Conservation (phyloP, 2,888 invertebrate species). For the Allacma fusca region DNA sequence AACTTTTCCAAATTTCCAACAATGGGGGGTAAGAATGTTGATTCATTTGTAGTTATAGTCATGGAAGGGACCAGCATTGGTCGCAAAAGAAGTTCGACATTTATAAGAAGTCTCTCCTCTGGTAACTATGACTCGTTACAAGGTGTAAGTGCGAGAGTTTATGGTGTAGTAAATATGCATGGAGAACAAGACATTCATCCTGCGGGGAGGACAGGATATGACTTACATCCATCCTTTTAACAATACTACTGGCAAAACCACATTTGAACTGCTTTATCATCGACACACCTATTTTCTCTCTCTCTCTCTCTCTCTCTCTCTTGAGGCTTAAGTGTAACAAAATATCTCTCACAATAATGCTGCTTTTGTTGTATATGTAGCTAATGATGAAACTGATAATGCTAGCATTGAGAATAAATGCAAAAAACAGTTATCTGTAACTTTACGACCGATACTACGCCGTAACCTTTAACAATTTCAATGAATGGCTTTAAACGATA, state of each 20-base stretch:
- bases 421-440: constrained; percentile 33
- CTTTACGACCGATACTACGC: constrained; percentile 16
- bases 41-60: neutral
- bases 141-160: neutral
- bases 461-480: constrained; percentile 36
- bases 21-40: too few relatives aligned
- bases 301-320: neutral
- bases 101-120: neutral
- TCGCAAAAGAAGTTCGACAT: too few relatives aligned
- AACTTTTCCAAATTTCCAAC: too few relatives aligned
- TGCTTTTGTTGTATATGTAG: neutral
- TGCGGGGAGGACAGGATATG: constrained; percentile 9
- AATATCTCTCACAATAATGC: neutral
- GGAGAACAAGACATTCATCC: neutral
- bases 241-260: neutral
- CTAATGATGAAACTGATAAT: neutral
- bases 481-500: constrained; percentile 6
- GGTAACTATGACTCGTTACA: neutral
- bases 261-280: constrained; percentile 9
- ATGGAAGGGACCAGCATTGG: too few relatives aligned
- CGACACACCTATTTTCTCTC: constrained; percentile 14
- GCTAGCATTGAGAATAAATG: neutral
- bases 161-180: neutral
- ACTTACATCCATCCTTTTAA: constrained; percentile 14
- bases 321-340: too few relatives aligned